Evolutionary conservation across 2,888 invertebrate genomes (phyloP), one percentile per base, ranked within the genome.

Genomic region (Sceliomorpha sp.): DNA sequence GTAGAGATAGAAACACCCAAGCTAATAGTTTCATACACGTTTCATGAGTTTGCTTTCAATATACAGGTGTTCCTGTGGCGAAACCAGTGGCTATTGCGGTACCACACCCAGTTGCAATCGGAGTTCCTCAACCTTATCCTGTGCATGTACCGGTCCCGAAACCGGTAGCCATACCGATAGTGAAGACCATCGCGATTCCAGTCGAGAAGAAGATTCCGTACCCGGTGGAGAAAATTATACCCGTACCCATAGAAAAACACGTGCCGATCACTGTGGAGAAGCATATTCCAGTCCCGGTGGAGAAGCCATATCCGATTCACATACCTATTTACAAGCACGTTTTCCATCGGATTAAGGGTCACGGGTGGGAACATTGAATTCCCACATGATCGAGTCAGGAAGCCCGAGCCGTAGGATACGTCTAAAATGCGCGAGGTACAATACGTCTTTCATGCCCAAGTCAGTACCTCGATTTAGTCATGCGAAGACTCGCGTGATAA

Each of bases 171-270:
- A 91, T 93, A 3, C 93, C 93, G 0, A 91, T 93, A 1, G 90
- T 93, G 32, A 93, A 92, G 80, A 93, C 93, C 72, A 90, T 94
- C 0, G 91, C 91, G 0, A 90, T 93, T 32, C 92, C 93, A 0
- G 91, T 93, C 1, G 93, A 93, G 78, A 93, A 93, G 80, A 93
- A 92, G 15, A 92, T 93, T 5, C 93, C 93, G 0, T 93, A 92
- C 80, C 92, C 93, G 0, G 92, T 93, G 0, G 92, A 93, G 76
- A 93, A 91, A 82, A 88, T 89, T 1, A 91, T 93, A 0, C 92
- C 92, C 7, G 91, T 93, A 32, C 93, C 93, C 0, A 91, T 91
- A 44, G 90, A 93, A 66, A 93, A 93, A 77, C 91, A 91, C 2
- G 91, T 93, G 1, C 93, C 93, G 6, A 92, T 93, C 31, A 91